These are phyloP conservation scores for Ichneumoninae sp. DNA, from an alignment of 2,888 invertebrate species.

Conservation along the genomic window DNA sequence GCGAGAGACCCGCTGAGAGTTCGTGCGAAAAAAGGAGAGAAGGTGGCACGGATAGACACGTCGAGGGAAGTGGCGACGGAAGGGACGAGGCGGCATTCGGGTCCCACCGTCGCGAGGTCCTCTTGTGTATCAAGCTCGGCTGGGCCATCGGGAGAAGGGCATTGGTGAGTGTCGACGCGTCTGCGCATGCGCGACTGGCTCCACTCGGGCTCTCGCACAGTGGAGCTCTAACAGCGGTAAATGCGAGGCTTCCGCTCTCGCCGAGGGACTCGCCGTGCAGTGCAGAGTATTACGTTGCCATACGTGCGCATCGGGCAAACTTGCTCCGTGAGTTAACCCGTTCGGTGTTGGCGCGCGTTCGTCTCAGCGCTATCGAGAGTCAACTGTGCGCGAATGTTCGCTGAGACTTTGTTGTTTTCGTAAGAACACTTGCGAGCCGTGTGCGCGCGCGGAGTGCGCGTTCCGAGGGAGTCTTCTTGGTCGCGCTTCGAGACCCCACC, in stretches of 20 bases:
- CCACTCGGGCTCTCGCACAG: constrained; percentile 53
- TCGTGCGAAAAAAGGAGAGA: constrained; percentile 13
- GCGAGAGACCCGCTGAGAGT: not conserved
- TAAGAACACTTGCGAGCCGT: too few relatives aligned
- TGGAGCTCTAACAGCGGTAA: constrained; percentile 68
- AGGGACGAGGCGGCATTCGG: constrained; percentile 42
- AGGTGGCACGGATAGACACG: constrained; percentile 37
- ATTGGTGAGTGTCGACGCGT: constrained; percentile 22
- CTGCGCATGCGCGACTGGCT: constrained; percentile 52
- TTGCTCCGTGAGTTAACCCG: constrained; percentile 47
- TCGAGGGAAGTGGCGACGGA: constrained; percentile 26
- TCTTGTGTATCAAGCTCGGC: constrained; percentile 22
- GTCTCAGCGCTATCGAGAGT: constrained; percentile 28
- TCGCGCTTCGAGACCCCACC: not conserved
- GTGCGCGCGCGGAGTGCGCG: not conserved
- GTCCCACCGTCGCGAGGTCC: constrained; percentile 12
- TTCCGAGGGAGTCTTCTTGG: not conserved
- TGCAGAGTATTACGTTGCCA: not conserved
- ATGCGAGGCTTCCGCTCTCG: constrained; percentile 78
- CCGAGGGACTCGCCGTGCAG: constrained; percentile 31
- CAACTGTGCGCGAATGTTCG: too few relatives aligned
- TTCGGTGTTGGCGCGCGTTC: constrained; percentile 29
- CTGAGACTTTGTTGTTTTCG: not conserved
- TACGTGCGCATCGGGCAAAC: constrained; percentile 54
- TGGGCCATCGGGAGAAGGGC: constrained; percentile 16